Conservation (phyloP, 2,888 invertebrate genomes). For the Spilosoma lubricipeda region DNA sequence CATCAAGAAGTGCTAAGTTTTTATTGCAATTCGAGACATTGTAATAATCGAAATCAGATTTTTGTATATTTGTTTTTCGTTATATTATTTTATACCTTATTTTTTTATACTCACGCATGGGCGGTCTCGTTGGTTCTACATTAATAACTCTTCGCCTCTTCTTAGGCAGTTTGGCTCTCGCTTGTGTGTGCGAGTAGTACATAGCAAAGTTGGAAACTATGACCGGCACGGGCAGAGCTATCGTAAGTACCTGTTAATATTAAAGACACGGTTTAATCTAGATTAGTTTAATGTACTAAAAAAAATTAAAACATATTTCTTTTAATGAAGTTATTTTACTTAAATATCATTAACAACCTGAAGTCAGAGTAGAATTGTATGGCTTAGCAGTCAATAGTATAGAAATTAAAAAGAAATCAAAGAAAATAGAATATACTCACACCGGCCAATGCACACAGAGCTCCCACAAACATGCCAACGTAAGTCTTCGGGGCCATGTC, state of each 20-base stretch:
- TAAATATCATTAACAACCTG: neutral
- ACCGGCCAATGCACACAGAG: slow-evolving; percentile 98
- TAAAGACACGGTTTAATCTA: slow-evolving; percentile 14
- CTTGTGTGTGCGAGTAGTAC: slow-evolving; percentile 98
- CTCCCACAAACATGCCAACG: slow-evolving; percentile 99
- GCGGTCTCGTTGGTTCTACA: slow-evolving; percentile 95
- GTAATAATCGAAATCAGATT: no score
- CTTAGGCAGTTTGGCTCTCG: slow-evolving; percentile 99
- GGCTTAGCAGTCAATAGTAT: neutral
- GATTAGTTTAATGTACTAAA: neutral
- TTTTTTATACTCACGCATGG: slow-evolving; percentile 77
- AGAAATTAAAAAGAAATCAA: neutral
- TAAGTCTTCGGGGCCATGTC: slow-evolving; percentile 99
- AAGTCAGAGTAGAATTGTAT: neutral
- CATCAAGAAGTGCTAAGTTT: no score
- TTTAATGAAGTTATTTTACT: neutral
- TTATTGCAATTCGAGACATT: no score
- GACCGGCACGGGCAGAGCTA: slow-evolving; percentile 99
- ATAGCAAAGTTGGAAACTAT: slow-evolving; percentile 99
- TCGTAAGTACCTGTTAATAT: slow-evolving; percentile 89
- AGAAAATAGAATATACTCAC: slow-evolving; percentile 84
- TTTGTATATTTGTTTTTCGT: neutral
- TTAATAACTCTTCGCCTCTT: slow-evolving; percentile 98
- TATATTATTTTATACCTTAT: neutral
- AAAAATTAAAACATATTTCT: neutral